phyloP scores from a whole-genome alignment of 2,888 invertebrate genomes.

The Pinctada fucata region DNA sequence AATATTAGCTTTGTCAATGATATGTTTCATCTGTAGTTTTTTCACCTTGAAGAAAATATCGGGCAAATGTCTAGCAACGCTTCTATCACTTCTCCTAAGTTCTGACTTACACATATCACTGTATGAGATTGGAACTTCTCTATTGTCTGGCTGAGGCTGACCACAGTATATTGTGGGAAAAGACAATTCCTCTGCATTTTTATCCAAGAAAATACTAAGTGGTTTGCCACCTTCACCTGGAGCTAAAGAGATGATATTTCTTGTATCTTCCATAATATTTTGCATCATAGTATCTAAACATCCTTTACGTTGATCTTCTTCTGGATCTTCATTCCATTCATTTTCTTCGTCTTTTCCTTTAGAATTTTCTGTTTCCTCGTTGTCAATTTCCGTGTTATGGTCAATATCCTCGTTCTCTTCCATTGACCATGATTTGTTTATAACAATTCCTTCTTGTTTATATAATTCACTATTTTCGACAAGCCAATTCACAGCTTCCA shows the following conservation, averaged over 20 bases:
- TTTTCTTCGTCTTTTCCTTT: not conserved
- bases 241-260: constrained; percentile 1
- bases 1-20: constrained; percentile 37
- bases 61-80: constrained; percentile 30
- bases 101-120: constrained; percentile 32
- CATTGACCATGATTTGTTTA: not conserved
- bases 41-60: constrained; percentile 48
- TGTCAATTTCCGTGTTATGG: not conserved
- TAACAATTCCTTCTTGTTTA: not conserved
- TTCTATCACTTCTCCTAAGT: constrained; percentile 34
- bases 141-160: constrained; percentile 2
- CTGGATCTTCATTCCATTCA: no score
- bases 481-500: constrained; percentile 21
- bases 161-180: constrained; percentile 31
- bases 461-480: not conserved
- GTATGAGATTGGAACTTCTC: constrained; percentile 34
- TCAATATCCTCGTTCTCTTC: not conserved
- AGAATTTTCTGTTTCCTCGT: not conserved
- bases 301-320: no score
- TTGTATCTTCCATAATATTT: not conserved
- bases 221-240: constrained; percentile 22
- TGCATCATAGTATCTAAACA: not conserved
- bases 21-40: constrained; percentile 35
- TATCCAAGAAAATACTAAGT: constrained; percentile 23
- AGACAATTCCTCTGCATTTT: constrained; percentile 4